These are phyloP conservation scores for Diprion similis DNA, from an alignment of 1,140 invertebrate genomes.

Conservation along the genomic window DNA sequence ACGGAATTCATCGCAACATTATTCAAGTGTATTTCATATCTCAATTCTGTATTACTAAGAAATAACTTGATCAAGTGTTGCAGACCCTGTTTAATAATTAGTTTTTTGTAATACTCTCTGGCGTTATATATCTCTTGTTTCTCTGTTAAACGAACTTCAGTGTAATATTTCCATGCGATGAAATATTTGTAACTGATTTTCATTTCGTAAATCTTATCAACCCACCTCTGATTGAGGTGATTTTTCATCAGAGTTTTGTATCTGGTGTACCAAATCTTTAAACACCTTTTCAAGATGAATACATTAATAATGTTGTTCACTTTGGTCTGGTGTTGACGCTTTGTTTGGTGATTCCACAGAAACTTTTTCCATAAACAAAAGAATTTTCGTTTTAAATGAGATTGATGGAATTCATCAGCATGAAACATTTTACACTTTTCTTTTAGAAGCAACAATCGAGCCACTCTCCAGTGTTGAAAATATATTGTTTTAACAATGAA, in stretches of 20 bases:
- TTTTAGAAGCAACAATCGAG: not conserved
- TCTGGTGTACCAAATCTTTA: not conserved
- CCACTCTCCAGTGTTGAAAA: conserved; percentile 9
- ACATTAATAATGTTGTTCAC: not conserved
- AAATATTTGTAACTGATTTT: not conserved
- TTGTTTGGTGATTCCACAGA: not conserved
- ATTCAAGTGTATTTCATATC: not conserved
- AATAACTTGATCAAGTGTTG: not conserved
- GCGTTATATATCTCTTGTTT: not conserved
- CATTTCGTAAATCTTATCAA: not conserved
- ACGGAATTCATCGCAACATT: conserved; percentile 10
- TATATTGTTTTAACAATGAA: not conserved
- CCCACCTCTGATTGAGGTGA: not conserved
- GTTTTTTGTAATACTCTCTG: not conserved
- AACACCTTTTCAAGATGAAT: conserved; percentile 13
- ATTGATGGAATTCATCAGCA: not conserved
- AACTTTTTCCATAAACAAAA: not conserved
- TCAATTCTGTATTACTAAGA: not conserved
- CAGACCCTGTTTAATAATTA: conserved; percentile 11
- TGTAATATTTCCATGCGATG: not conserved
- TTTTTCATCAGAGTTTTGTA: not conserved
- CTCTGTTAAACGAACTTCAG: not conserved
- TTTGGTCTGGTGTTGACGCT: too few species aligned
- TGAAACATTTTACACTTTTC: not conserved
- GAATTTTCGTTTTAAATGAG: conserved; percentile 3